Percentiles rank a stretch among this genome's conserved stretches.
These are phyloP conservation scores for Acanthosoma haemorrhoidale DNA, from an alignment of 2,888 invertebrate species.

Conservation along the genomic window DNA sequence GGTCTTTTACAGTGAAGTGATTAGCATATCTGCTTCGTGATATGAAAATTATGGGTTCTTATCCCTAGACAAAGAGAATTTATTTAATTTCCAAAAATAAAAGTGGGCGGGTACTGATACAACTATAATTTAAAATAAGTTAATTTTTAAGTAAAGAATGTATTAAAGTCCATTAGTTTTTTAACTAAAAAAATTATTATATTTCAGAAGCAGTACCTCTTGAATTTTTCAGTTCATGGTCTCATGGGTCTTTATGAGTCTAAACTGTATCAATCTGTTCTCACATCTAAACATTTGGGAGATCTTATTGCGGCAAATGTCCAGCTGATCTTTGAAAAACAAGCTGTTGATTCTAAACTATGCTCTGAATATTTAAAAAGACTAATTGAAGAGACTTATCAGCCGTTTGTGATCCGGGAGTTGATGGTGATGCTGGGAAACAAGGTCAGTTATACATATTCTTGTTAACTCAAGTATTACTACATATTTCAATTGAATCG, in stretches of 20 bases:
- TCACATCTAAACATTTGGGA: constrained; percentile 54
- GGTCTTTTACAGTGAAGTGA: no score
- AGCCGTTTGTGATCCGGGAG: constrained; percentile 60
- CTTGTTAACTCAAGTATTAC: no score
- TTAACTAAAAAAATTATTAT: constrained; percentile 45
- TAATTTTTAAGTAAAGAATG: no score
- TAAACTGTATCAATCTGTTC: constrained; percentile 50
- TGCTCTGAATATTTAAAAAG: constrained; percentile 50
- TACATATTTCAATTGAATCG: no score
- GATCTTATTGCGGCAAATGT: constrained; percentile 59
- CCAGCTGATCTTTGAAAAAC: constrained; percentile 52
- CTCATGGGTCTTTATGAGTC: constrained; percentile 49
- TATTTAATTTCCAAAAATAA: no score
- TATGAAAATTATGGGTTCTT: no score
- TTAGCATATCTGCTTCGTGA: no score
- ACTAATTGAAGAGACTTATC: constrained; percentile 55
- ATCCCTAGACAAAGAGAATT: no score
- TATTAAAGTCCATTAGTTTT: constrained; percentile 26
- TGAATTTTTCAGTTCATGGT: constrained; percentile 52
- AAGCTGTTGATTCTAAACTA: constrained; percentile 50
- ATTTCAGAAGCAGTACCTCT: constrained; percentile 42
- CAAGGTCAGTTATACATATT: constrained; percentile 31
- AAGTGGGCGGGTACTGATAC: no score
- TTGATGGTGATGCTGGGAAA: constrained; percentile 59
- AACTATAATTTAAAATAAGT: no score